Base-by-base conservation (phyloP, 2,797 vertebrate genomes). In the Anguilla marmorata region DNA sequence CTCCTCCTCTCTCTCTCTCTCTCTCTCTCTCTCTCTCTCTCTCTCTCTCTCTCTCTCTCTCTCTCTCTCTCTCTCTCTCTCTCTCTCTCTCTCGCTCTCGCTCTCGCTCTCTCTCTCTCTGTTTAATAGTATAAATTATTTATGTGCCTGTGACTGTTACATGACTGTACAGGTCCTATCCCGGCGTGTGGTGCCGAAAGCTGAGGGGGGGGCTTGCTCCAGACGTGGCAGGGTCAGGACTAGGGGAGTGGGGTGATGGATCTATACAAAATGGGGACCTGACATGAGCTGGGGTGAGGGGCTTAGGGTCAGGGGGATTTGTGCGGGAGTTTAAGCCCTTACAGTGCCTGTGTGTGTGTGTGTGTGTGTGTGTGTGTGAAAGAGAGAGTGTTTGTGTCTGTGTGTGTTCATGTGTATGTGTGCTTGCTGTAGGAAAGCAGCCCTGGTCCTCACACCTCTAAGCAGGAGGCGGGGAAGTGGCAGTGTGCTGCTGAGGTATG, bases 231-330 rank as follows among this genome's bases (percentile, higher is more conserved):
- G 60, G 87, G 85, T 83, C 63, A 45, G 24, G 3, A 41, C 41
- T 37, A 27, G 50, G 24, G 85, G 24, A n/a, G 50, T 37, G 21
- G 11, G 21, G 85, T 86, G 87, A 88, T 88, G 87, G 89, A 89
- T 89, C 21, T 88, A 37, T 86, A 80, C 30, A n/a, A 66, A 86
- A 41, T 16, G 21, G 79, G 30, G 60, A 86, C 52, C 14, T 16
- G 52, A 85, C 85, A 80, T 85, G 69, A 37, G 30, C 41, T n/a
- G 30, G 83, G 30, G 54, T 5, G n/a, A 50, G 7, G 60, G 3
- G n/a, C 21, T 19, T 3, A 24, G 21, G 63, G 63, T 24, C 63
- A n/a, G 63, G 63, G 4, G 63, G 21, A 21, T 14, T 63, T 60
- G 60, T 56, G 79, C 27, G 76, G 52, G 41, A 19, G 79, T 60